Evolutionary conservation across 2,797 vertebrate genomes (phyloP).

Genomic region (Siniperca obscura): DNA sequence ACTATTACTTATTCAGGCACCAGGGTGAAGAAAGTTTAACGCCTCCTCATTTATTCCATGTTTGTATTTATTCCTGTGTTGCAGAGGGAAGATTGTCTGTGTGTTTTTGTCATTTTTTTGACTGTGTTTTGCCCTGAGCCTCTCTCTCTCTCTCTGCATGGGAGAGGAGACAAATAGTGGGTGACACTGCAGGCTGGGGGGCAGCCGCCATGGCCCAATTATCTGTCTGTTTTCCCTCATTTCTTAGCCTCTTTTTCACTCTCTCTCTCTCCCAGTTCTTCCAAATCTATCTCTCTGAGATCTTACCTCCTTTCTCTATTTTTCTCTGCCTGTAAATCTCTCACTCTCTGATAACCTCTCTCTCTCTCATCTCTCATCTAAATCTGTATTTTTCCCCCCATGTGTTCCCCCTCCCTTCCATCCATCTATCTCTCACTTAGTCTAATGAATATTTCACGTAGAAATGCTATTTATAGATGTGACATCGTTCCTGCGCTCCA

Average conservation of each 20-base stretch:
- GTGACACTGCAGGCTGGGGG: constrained; percentile 51
- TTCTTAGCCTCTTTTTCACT: constrained; percentile 15
- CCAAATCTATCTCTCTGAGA: not conserved
- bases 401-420: not conserved
- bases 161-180: constrained; percentile 50
- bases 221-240: constrained; percentile 18
- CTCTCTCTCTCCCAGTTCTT: not conserved
- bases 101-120: not conserved
- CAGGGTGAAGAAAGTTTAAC: constrained; percentile 23
- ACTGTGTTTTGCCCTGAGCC: constrained; percentile 18
- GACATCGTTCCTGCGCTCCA: constrained; percentile 31
- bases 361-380: constrained; percentile 4
- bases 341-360: not conserved
- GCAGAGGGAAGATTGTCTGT: not conserved
- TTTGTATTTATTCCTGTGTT: constrained; percentile 21
- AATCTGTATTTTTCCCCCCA: not conserved
- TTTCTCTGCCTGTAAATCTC: constrained; percentile 13
- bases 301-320: not conserved
- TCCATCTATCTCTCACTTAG: constrained; percentile 52
- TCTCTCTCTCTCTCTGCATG: constrained; percentile 4
- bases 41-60: constrained; percentile 35
- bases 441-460: constrained; percentile 75
- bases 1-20: constrained; percentile 43
- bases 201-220: constrained; percentile 48
- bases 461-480: constrained; percentile 67